Conservation (phyloP, 2,888 invertebrate species). For the Nemotelus nigrinus region DNA sequence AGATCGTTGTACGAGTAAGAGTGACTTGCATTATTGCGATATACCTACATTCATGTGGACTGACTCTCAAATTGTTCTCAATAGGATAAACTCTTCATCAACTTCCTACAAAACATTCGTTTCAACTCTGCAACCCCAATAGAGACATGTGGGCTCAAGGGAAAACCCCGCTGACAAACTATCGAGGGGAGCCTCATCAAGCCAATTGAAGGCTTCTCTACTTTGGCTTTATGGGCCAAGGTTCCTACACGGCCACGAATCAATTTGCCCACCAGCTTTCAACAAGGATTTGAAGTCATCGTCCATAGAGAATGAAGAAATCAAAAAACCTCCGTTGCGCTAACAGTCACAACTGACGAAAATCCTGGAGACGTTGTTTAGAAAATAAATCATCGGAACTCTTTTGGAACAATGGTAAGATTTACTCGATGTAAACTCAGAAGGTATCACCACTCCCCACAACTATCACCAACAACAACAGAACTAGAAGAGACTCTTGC, state of each 20-base stretch:
- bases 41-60: neutral
- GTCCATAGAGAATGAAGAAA: neutral
- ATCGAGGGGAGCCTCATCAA: neutral
- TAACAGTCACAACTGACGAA: neutral
- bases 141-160: neutral
- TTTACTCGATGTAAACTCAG: neutral
- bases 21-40: no score
- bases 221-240: slow-evolving; percentile 20
- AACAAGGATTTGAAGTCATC: neutral
- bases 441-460: no score
- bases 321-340: neutral
- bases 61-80: neutral
- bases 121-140: neutral
- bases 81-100: neutral
- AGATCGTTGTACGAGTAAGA: no score
- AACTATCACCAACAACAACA: no score
- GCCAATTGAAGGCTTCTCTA: neutral
- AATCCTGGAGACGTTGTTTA: neutral
- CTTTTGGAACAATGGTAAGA: neutral
- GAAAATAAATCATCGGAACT: neutral
- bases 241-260: neutral
- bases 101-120: slow-evolving; percentile 23
- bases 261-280: neutral
- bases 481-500: no score
- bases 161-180: slow-evolving; percentile 15